Conservation (phyloP, 1,140 invertebrate species). For the Papilio polyxenes region DNA sequence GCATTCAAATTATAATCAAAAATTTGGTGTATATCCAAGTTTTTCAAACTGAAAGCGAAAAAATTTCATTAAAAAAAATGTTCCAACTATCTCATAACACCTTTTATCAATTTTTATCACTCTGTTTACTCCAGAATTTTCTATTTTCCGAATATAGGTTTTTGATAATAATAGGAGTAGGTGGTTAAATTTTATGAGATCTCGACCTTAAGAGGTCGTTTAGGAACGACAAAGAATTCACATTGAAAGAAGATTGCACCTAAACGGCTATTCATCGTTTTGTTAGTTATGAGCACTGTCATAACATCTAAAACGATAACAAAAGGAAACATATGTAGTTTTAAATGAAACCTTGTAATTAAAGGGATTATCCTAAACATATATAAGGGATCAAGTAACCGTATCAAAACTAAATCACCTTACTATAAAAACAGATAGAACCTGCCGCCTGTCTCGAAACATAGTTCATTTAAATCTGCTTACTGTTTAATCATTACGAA, state of each 20-base stretch:
- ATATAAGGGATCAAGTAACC: too few relatives aligned
- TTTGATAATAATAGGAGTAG: constrained; percentile 22
- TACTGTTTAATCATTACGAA: not conserved
- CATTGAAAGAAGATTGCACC: not conserved
- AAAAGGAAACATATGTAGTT: not conserved
- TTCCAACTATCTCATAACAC: too few relatives aligned
- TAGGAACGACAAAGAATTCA: not conserved
- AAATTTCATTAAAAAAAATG: too few relatives aligned
- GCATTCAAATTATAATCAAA: too few relatives aligned
- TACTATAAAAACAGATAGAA: too few relatives aligned
- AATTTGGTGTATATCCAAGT: too few relatives aligned
- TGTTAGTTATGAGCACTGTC: not conserved
- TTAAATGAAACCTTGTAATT: too few relatives aligned
- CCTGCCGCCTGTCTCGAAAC: too few relatives aligned
- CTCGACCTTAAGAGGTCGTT: constrained; percentile 29
- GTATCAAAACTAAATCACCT: too few relatives aligned
- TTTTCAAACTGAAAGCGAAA: not conserved
- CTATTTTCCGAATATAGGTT: not conserved
- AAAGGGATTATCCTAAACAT: too few relatives aligned
- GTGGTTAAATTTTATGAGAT: constrained; percentile 49
- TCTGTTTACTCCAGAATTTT: not conserved
- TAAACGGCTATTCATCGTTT: not conserved
- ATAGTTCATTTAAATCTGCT: too few relatives aligned
- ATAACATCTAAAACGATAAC: not conserved
- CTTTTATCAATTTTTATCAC: too few relatives aligned